These are phyloP conservation scores for Pleuronectes platessa DNA, from an alignment of 2,113 vertebrate species.

Conservation along the genomic window DNA sequence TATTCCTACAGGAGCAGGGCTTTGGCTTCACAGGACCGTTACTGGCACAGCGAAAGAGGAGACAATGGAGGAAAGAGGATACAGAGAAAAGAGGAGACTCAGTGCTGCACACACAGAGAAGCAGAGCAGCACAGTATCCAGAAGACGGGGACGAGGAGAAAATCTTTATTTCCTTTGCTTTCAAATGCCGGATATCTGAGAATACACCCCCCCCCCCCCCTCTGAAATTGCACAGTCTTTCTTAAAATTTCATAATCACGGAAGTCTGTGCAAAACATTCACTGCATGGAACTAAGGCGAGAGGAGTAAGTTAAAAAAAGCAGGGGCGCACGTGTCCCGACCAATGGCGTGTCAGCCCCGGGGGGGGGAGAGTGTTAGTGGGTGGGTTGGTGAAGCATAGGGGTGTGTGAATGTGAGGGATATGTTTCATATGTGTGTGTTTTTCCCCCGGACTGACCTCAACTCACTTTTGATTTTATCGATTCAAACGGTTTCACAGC, in stretches of 20 bases:
- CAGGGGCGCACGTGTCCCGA: constrained; percentile 30
- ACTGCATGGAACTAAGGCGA: not conserved
- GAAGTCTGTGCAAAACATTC: not conserved
- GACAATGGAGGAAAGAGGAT: constrained; percentile 14
- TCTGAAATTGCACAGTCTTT: not conserved
- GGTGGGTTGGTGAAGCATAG: not conserved
- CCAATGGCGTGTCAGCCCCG: constrained; percentile 19
- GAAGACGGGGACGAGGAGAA: not conserved
- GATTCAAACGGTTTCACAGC: constrained; percentile 1
- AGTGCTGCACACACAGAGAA: constrained; percentile 1
- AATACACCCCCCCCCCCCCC: not conserved
- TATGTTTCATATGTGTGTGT: not conserved
- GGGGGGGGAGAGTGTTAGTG: not conserved
- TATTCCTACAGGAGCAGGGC: not conserved
- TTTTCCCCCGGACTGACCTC: not conserved
- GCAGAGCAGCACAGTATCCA: not conserved
- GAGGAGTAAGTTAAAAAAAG: constrained; percentile 1
- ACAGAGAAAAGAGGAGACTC: constrained; percentile 6
- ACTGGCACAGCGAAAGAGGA: constrained; percentile 5
- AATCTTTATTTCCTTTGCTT: not conserved
- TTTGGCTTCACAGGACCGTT: not conserved
- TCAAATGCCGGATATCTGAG: not conserved
- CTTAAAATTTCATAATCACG: not conserved
- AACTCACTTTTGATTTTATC: not conserved
- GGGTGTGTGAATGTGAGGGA: not conserved